phyloP scores from a whole-genome alignment of 1,140 invertebrate genomes.

The Frieseomelitta varia region DNA sequence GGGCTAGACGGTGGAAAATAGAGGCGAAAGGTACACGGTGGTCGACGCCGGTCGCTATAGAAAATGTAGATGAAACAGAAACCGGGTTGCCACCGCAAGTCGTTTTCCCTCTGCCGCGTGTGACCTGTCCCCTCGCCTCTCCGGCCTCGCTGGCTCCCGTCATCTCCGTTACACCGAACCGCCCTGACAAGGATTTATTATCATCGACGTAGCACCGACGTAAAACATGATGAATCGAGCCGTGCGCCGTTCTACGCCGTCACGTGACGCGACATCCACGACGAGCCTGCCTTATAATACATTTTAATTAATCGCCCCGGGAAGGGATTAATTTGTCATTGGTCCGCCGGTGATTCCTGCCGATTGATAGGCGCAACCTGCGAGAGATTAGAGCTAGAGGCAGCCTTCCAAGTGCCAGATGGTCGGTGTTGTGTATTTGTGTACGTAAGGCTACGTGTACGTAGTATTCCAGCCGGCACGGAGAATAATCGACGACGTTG shows the following conservation, averaged over 20 bases:
- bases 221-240: conserved; percentile 78
- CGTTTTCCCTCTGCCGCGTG: conserved; percentile 1
- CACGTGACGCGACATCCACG: conserved; percentile 37
- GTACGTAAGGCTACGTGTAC: neutral
- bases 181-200: conserved; percentile 77
- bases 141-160: conserved; percentile 1
- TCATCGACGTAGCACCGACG: conserved; percentile 72
- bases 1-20: conserved; percentile 58
- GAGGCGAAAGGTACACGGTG: conserved; percentile 51
- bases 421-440: neutral
- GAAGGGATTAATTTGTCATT: conserved; percentile 74
- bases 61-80: conserved; percentile 33
- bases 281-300: conserved; percentile 59
- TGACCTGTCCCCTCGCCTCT: neutral
- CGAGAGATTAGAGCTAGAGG: too few relatives aligned
- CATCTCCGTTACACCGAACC: conserved; percentile 30
- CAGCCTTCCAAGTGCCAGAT: neutral
- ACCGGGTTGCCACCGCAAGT: neutral
- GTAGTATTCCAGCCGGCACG: fast-evolving
- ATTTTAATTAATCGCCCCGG: conserved; percentile 76
- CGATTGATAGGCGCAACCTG: conserved; percentile 12
- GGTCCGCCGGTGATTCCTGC: conserved; percentile 29
- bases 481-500: neutral
- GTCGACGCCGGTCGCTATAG: neutral
- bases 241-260: conserved; percentile 50